Base-by-base conservation (phyloP, 2,888 invertebrate species). In the Lasioglossum marginatum region DNA sequence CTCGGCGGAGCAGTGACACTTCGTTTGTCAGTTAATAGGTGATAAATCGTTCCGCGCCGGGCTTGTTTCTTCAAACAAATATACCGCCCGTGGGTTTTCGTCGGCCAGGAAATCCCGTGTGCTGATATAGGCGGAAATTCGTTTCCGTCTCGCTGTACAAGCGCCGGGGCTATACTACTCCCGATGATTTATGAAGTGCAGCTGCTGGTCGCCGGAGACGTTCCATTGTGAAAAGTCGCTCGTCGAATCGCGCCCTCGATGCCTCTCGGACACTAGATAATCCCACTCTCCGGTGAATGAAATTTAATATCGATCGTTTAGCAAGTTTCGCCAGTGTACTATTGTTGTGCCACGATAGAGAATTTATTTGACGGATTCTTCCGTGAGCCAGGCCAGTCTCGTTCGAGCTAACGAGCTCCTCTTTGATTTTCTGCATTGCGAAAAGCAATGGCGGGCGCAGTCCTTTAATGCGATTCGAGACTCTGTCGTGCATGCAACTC, bases 391-490 rank as follows among this genome's bases (percentile, higher is more conserved):
- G 57, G 57, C n/a, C 57, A 3, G 57, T 57, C n/a, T 57, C 12
- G 57, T 57, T 63, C 5, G 45, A 45, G 16, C 37, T 70, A 31
- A 73, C 80, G 37, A 34, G 40, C 19, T 34, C 34, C 66, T 63
- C 66, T 63, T 43, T 34, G 27, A 27, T 71, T 63, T 43, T 72
- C 77, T 68, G 70, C 4, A 34, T 43, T n/a, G 37, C 43, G 48
- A 19, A 31, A 57, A 31, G 48, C 70, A 48, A 81, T 57, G 34
- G 27, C 43, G 74, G 63, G 48, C 52, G 75, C 60, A 48, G 80
- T 70, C 75, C 88, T 84, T 89, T 92, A 92, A 92, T 90, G 88
- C 88, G 90, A 92, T 92, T 91, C 89, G 88, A 84, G 88, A 77
- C 83, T 82, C 88, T 87, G 90, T 84, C 87, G 75, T 78, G 83